A percentile compares a stretch with the other conserved stretches of the same genome.
phyloP scores from a whole-genome alignment of 2,113 vertebrate species.

The Ochotona curzoniae region DNA sequence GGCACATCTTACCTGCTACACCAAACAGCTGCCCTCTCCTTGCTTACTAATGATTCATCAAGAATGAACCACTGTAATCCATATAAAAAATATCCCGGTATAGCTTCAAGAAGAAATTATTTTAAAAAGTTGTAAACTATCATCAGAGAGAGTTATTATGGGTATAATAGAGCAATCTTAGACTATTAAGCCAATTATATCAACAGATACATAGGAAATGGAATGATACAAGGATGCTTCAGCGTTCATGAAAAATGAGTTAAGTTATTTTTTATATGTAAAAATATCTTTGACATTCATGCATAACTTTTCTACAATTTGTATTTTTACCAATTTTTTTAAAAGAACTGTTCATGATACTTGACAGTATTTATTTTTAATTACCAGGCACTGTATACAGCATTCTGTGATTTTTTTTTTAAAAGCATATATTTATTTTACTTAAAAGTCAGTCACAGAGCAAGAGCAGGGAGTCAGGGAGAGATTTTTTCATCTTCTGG shows the following conservation, averaged over 20 bases:
- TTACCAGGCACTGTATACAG: neutral
- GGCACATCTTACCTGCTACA: no score
- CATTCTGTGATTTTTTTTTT: neutral
- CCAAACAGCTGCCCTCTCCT: neutral
- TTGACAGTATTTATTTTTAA: neutral
- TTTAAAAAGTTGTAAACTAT: neutral
- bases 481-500: no score
- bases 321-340: no score
- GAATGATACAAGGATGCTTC: neutral
- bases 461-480: no score
- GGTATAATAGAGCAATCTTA: neutral
- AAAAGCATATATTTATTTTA: no score
- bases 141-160: neutral
- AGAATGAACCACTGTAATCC: neutral
- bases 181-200: neutral
- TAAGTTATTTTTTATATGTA: no score
- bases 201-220: neutral
- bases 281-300: no score
- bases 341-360: neutral
- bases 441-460: no score
- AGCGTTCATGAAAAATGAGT: no score
- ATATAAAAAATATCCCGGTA: constrained; percentile 11
- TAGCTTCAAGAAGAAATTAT: constrained; percentile 2
- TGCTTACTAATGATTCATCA: constrained; percentile 1
- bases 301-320: no score